Evolutionary conservation across 1,140 invertebrate genomes (phyloP).

Genomic region (Calliphora vicina): DNA sequence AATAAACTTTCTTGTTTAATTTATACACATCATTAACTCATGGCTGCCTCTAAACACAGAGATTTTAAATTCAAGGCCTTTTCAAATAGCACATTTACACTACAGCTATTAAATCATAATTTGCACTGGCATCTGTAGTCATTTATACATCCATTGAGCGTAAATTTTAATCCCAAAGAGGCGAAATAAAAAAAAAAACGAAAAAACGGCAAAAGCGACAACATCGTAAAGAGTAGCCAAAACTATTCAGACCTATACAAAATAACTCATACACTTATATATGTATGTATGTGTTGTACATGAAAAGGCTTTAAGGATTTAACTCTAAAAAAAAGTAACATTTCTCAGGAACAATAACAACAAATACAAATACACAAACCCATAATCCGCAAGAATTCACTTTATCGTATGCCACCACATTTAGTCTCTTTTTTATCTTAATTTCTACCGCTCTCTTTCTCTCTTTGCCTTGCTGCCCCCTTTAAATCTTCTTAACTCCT

Average conservation of each 20-base stretch:
- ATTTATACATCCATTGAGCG: constrained; percentile 30
- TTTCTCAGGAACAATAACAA: not conserved
- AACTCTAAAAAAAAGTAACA: constrained; percentile 1
- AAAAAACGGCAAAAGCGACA: not conserved
- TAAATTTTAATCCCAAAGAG: constrained; percentile 33
- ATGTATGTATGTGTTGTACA: not conserved
- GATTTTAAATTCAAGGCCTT: not conserved
- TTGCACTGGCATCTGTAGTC: constrained; percentile 25
- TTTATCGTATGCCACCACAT: not conserved
- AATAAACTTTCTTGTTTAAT: not conserved
- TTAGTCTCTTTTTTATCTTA: too few relatives aligned
- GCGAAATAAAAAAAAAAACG: not conserved
- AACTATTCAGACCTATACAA: not conserved
- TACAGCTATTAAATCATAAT: constrained; percentile 31
- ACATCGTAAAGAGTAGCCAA: not conserved
- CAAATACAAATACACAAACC: not conserved
- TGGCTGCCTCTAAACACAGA: not conserved
- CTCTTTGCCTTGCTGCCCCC: not conserved
- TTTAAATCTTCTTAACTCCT: not conserved
- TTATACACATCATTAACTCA: not conserved
- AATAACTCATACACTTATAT: not conserved
- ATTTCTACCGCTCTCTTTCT: not conserved
- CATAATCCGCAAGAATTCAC: constrained; percentile 27
- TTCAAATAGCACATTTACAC: not conserved
- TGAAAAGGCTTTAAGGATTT: constrained; percentile 30